Base-by-base conservation (phyloP, 1,140 invertebrate genomes). In the Heliothis subflexa region DNA sequence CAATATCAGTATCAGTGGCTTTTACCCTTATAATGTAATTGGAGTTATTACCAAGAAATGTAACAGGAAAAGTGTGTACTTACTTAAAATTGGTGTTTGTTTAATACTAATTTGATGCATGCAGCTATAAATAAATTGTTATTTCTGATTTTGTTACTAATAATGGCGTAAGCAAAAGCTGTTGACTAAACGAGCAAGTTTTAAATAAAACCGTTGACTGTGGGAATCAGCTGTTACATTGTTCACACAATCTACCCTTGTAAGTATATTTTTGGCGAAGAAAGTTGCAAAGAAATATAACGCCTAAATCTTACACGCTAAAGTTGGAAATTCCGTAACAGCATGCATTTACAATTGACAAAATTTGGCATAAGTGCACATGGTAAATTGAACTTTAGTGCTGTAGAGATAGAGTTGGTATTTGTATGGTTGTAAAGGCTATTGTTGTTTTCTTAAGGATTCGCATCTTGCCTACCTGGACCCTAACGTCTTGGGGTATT, bases 391-490 rank as follows among this genome's bases (percentile, higher is more conserved):
- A 57, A 78, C 78, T 54, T 76, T 88, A 87, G 61, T 1, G 1
- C 9, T 3, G 12, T 25, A 16, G 45, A 0, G 12, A 62, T 82
- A 88, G 84, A 78, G 78, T 76, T 79, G 49, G 76, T 71, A 82
- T 77, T 85, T 21, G 25, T 25, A 5, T 61, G 45, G 59, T 16
- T 1, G 13, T 16, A 16, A 50, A 0, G n/a, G 1, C 18, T 78
- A 81, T 84, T 84, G 79, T 86, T 78, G 40, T 77, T 83, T 91
- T 89, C 91, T 92, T 92, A 93, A 93, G 91, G 89, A 85, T 84
- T 90, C 86, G 82, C 90, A 91, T 91, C 91, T 91, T 93, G 88
- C 89, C 81, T 92, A 93, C 91, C 91, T 93, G 91, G 83, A 77
- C 81, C 72, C 82, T 49, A 87, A 85, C 86, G 88, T 91, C 89